Evolutionary conservation across 1,140 invertebrate species (phyloP).

Genomic region (Sinella curviseta): DNA sequence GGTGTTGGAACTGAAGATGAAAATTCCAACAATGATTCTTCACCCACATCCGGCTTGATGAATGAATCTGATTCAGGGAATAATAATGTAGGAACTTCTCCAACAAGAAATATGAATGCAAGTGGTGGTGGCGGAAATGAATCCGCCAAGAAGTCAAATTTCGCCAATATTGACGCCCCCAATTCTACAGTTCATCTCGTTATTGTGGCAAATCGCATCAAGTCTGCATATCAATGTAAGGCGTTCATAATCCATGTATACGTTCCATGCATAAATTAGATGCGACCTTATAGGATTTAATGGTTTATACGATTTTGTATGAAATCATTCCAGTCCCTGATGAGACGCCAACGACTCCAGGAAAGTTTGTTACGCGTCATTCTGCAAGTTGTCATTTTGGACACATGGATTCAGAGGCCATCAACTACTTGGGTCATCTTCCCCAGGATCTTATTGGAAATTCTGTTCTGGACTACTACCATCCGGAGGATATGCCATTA

Average conservation of each 20-base stretch:
- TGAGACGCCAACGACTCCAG: conserved; percentile 51
- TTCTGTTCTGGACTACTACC: conserved; percentile 82
- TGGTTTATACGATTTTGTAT: too few species aligned
- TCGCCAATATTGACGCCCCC: not conserved
- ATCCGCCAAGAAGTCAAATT: not conserved
- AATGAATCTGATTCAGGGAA: not conserved
- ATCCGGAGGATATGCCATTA: conserved; percentile 77
- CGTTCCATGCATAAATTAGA: too few species aligned
- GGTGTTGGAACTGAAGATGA: not conserved
- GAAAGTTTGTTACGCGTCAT: conserved; percentile 74
- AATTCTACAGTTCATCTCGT: conserved; percentile 58
- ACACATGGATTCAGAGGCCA: conserved; percentile 74
- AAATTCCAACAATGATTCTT: not conserved
- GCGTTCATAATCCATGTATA: too few species aligned
- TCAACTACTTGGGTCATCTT: conserved; percentile 79
- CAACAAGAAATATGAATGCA: too few species aligned
- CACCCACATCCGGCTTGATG: not conserved
- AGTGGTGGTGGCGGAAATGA: not conserved
- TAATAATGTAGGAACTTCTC: not conserved
- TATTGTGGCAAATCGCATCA: conserved; percentile 69
- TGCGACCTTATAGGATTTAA: not conserved
- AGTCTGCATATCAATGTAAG: conserved; percentile 70
- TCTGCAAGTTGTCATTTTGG: conserved; percentile 70
- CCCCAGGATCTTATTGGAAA: conserved; percentile 83
- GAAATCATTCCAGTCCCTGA: conserved; percentile 46